Conservation (phyloP, 2,888 invertebrate genomes). For the Cryptocephalus moraei region DNA sequence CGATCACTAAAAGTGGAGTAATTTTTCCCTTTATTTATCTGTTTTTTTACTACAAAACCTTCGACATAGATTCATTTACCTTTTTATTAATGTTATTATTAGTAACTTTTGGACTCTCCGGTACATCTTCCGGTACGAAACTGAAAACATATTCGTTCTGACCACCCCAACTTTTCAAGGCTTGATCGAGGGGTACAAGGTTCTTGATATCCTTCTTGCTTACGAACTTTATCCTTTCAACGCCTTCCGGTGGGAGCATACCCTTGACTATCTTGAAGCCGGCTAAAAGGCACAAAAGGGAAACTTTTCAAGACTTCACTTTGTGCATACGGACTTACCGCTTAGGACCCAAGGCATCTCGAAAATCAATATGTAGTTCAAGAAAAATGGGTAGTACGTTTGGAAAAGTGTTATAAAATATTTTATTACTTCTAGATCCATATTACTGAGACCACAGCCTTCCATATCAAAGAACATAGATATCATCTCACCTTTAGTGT, state of each 20-base stretch:
- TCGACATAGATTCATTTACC: slow-evolving; percentile 7
- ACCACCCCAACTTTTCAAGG: slow-evolving; percentile 74
- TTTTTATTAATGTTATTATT: slow-evolving; percentile 17
- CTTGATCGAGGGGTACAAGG: slow-evolving; percentile 63
- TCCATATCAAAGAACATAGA: slow-evolving; percentile 87
- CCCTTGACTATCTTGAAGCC: slow-evolving; percentile 85
- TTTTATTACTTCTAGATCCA: slow-evolving; percentile 88
- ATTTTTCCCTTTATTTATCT: too few relatives aligned
- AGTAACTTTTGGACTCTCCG: slow-evolving; percentile 5
- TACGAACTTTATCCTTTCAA: slow-evolving; percentile 79
- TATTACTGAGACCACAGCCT: slow-evolving; percentile 72
- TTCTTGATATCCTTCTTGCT: slow-evolving; percentile 64
- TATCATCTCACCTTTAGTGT: slow-evolving; percentile 64
- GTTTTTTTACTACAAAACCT: too few relatives aligned
- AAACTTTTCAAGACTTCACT: neutral
- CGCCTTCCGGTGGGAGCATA: slow-evolving; percentile 78
- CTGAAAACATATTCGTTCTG: slow-evolving; percentile 60
- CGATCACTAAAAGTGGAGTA: too few relatives aligned
- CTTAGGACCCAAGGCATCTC: slow-evolving; percentile 93
- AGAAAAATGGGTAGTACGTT: slow-evolving; percentile 74
- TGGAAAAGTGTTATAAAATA: slow-evolving; percentile 82
- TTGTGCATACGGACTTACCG: slow-evolving; percentile 41
- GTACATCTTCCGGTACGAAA: slow-evolving; percentile 52
- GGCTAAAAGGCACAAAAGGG: slow-evolving; percentile 41
- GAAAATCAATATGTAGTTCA: slow-evolving; percentile 82